Evolutionary conservation across 2,113 vertebrate species (phyloP), one percentile per base, ranked within the genome.

Genomic region (Dicerorhinus sumatrensis): DNA sequence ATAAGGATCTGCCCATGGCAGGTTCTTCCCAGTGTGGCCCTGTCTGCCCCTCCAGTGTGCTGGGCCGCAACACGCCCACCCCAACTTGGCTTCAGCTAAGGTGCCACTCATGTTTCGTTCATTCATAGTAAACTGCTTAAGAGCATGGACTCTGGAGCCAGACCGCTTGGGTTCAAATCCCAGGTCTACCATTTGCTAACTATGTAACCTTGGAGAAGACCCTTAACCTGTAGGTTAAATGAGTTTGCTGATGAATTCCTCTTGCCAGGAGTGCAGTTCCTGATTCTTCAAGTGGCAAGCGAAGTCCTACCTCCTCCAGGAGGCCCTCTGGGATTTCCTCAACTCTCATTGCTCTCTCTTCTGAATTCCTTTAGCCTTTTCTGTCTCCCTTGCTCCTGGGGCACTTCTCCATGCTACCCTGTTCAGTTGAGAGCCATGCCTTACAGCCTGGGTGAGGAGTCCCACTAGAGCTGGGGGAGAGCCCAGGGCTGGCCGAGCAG

Each of bases 191-290:
- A 4, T 39, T 42, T 51, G 46, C 23, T 5, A 67, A 6, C 31
- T 76, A 31, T 36, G 14, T 60, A 20, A 73, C 16, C 69, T 56
- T 39, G 10, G 62, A 67, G 80, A 80, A 79, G 62, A 73, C 27
- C 2, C 31, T 75, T 79, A 70, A 17, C 79, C 16, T 21, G 11
- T 8, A 77, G 46, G 3, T 51, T 87, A 79, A n/a, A 12, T 69
- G 67, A 80, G 18, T 91, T 89, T 89, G 80, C 36, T 60, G 51
- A 36, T 75, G n/a, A 81, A 54, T 84, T 95, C 73, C 60, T 82
- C 36, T 72, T 17, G 33, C 54, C 73, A 81, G 14, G 31, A 91
- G 70, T 70, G 51, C 10, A 8, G 23, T 46, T 92, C 12, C 67
- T n/a, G 54, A 89, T 42, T 80, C 46, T 65, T 69, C 12, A 46